These are phyloP conservation scores for Drosophila guanche DNA, from an alignment of 1,140 invertebrate species.

Conservation along the genomic window DNA sequence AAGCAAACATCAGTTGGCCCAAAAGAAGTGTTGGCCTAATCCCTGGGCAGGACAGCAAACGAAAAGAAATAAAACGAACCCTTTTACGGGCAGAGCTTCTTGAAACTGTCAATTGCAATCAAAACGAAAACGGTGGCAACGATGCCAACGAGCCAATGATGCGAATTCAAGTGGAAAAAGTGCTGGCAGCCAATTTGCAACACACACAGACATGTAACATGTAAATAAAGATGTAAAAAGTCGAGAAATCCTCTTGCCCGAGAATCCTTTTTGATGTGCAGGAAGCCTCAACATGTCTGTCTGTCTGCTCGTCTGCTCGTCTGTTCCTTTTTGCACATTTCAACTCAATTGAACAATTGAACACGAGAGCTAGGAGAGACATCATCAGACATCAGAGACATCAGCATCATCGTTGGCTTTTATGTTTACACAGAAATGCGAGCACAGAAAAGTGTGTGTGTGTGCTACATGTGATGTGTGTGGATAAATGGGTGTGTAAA, in stretches of 20 bases:
- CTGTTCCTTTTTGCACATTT: slow-evolving; percentile 29
- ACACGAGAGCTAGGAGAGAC: no score
- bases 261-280: slow-evolving; percentile 49
- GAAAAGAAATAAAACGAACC: no score
- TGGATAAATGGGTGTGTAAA: slow-evolving; percentile 28
- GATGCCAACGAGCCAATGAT: slow-evolving; percentile 57
- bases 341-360: slow-evolving; percentile 44
- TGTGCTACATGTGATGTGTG: slow-evolving; percentile 3
- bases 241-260: slow-evolving; percentile 3
- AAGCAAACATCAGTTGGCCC: slow-evolving; percentile 41
- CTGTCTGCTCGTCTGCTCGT: no score
- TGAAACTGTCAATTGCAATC: slow-evolving; percentile 76
- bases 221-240: slow-evolving; percentile 52
- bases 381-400: slow-evolving; percentile 40
- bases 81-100: slow-evolving; percentile 51
- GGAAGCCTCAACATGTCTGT: slow-evolving; percentile 49
- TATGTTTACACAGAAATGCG: slow-evolving; percentile 43
- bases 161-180: slow-evolving; percentile 73
- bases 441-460: slow-evolving; percentile 10
- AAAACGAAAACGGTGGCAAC: slow-evolving; percentile 22
- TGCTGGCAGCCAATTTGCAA: slow-evolving; percentile 73
- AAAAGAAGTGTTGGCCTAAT: slow-evolving; percentile 12
- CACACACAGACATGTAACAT: slow-evolving; percentile 38
- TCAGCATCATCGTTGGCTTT: slow-evolving; percentile 40
- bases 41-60: background rate